Evolutionary conservation across 2,797 vertebrate genomes (phyloP).

Genomic region (Urosaurus nigricauda): DNA sequence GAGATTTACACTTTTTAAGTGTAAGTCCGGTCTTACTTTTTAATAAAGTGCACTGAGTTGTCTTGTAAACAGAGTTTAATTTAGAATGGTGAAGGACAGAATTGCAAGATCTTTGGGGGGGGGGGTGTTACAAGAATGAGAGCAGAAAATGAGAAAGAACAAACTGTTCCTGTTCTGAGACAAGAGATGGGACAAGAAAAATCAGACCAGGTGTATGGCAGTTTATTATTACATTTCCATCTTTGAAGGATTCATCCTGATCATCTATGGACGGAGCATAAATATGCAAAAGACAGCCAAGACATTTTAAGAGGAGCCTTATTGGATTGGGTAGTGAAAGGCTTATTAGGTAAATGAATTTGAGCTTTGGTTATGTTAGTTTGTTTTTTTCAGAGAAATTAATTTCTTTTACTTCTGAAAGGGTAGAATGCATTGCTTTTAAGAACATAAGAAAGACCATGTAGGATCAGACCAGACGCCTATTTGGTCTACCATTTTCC

Average conservation of each 20-base stretch:
- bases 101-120: neutral
- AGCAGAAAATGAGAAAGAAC: neutral
- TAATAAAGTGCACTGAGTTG: neutral
- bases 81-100: neutral
- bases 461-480: no score
- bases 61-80: conserved; percentile 23
- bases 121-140: neutral
- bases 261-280: neutral
- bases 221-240: neutral
- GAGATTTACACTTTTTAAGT: no score
- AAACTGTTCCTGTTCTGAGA: neutral
- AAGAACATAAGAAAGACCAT: no score
- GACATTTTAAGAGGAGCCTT: neutral
- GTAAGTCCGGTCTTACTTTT: neutral
- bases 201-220: neutral
- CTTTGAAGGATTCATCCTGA: neutral
- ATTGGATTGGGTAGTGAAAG: neutral
- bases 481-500: no score
- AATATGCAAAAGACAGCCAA: neutral
- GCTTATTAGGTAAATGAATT: no score
- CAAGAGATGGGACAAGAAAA: neutral
- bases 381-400: no score
- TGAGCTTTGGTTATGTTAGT: no score
- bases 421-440: no score
- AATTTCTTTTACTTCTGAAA: no score